Evolutionary conservation across 2,888 invertebrate genomes (phyloP), one percentile per base, ranked within the genome.

Genomic region (Buathra laborator): DNA sequence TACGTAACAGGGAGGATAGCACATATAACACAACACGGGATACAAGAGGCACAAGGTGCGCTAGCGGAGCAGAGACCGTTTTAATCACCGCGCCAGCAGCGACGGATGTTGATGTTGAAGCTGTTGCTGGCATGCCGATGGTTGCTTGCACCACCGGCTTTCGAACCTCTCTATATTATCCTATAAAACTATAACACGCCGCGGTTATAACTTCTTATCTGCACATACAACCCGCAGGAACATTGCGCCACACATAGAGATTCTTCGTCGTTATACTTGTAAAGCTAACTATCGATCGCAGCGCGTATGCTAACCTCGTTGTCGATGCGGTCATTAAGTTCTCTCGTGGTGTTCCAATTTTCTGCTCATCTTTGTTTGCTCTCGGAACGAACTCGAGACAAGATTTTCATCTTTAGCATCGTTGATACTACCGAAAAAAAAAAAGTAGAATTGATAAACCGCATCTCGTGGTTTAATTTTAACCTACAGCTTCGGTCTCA

Each of bases 271-370:
- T 90, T 90, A 89, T 90, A 48, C 7, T 90, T 89, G 90, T 89
- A 88, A 89, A 90, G 88, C 86, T 86, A 83, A 88, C 85, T 88
- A 90, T 90, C 89, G 89, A 89, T 90, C 88, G 87, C 83, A 86
- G 71, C 77, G 71, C 77, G 32, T 32, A 9, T 29, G 24, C 29
- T 70, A 14, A 51, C 14, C 48, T 48, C 24, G 68, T 68, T 62
- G 24, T 14, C 29, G 24, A 59, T 59, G 10, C 87, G 87, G 87
- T 88, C 89, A 88, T 87, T 85, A 85, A 85, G 84, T 82, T 81
- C 83, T 64, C 76, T 9, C 24, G n/a, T 51, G 24, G 59, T 84
- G 87, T 85, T 88, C 86, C 87, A 89, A 88, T 89, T 87, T 86
- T 51, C 51, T 83, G 48, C 71, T 81, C 83, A 83, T 85, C 87